A percentile compares a stretch with the other conserved stretches of the same genome.
phyloP scores from a whole-genome alignment of 2,888 invertebrate species.

The Andricus curvator region DNA sequence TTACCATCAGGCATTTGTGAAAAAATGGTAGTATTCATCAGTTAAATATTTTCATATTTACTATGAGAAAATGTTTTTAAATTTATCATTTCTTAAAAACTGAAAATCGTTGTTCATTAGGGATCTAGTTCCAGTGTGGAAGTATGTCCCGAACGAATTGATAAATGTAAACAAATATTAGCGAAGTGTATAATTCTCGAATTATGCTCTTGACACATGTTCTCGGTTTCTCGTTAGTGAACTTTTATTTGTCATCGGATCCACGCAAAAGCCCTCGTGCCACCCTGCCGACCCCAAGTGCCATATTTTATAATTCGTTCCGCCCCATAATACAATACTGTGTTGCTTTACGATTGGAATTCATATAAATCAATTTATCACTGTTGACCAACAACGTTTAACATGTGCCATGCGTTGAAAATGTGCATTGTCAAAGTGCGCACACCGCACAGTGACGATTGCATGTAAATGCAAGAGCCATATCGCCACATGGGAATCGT shows the following conservation, averaged over 20 bases:
- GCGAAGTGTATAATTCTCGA: slow-evolving; percentile 32
- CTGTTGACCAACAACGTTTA: slow-evolving; percentile 57
- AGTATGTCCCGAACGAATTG: background rate
- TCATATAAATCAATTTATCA: slow-evolving; percentile 73
- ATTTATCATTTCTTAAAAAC: background rate
- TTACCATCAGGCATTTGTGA: no score
- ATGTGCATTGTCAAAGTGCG: slow-evolving; percentile 12
- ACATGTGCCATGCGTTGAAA: slow-evolving; percentile 17
- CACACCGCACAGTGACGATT: background rate
- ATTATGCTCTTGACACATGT: slow-evolving; percentile 34
- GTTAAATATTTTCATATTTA: no score
- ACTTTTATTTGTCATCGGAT: slow-evolving; percentile 22
- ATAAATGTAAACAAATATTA: slow-evolving; percentile 14
- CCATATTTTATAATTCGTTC: slow-evolving; percentile 34
- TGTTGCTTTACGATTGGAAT: slow-evolving; percentile 68
- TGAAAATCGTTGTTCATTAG: background rate
- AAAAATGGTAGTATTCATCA: no score
- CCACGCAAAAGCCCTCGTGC: slow-evolving; percentile 16
- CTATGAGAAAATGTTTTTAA: background rate
- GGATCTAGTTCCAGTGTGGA: background rate
- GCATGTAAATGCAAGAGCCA: background rate
- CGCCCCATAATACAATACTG: slow-evolving; percentile 34
- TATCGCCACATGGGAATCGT: background rate
- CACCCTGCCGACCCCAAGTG: slow-evolving; percentile 25
- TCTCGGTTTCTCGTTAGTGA: slow-evolving; percentile 30